A percentile compares a stretch with the other conserved stretches of the same genome.
Evolutionary conservation across 2,888 invertebrate genomes (phyloP).

Genomic region (Hydropsyche betteni): DNA sequence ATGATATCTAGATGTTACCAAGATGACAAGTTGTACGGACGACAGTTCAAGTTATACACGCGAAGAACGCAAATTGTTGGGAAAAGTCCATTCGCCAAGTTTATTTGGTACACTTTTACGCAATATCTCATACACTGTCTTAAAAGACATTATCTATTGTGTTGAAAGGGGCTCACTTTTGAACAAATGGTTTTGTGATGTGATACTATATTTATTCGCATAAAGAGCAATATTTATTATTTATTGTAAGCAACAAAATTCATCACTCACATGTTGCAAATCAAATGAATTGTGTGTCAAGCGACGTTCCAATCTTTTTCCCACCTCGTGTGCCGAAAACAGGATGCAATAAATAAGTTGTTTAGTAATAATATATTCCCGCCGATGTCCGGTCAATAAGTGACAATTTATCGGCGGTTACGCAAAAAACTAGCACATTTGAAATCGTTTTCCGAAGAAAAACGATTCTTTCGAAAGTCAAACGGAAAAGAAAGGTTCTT

Average conservation of each 20-base stretch:
- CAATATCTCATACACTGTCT: neutral
- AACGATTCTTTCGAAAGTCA: slow-evolving; percentile 7
- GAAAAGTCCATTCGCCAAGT: neutral
- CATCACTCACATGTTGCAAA: no score
- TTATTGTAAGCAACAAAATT: no score
- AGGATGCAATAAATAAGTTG: slow-evolving; percentile 2
- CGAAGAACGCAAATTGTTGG: slow-evolving; percentile 15
- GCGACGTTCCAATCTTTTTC: no score
- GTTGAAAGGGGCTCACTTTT: no score
- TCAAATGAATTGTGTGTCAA: no score
- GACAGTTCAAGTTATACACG: slow-evolving; percentile 9
- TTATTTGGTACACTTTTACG: neutral
- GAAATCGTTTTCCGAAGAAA: slow-evolving; percentile 9
- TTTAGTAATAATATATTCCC: slow-evolving; percentile 1
- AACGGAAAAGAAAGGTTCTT: slow-evolving; percentile 1
- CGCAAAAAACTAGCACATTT: neutral
- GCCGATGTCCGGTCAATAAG: neutral
- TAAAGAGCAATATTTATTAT: no score
- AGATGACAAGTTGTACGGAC: slow-evolving; percentile 26
- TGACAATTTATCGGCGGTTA: slow-evolving; percentile 13
- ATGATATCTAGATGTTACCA: slow-evolving; percentile 9
- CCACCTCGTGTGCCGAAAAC: neutral
- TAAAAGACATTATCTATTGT: neutral
- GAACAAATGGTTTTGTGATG: no score
- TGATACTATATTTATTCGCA: no score